Conservation (phyloP, 2,797 vertebrate genomes). For the Platalea minor region DNA sequence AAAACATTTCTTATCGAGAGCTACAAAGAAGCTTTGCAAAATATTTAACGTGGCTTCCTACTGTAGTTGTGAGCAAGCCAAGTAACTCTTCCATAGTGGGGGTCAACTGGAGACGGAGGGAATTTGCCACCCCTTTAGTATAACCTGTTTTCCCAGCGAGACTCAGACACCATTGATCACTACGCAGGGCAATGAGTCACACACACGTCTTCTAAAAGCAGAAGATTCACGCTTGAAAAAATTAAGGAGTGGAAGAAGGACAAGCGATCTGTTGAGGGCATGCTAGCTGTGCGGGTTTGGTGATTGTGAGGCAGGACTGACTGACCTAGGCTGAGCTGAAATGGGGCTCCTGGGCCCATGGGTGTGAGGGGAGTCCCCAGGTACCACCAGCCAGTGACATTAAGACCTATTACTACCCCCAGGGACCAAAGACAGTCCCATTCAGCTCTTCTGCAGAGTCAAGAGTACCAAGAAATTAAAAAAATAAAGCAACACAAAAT, state of each 20-base stretch:
- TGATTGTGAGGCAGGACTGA: no score
- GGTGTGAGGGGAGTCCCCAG: no score
- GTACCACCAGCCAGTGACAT: background rate
- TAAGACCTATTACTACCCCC: background rate
- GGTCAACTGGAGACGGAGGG: background rate
- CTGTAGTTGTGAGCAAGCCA: background rate
- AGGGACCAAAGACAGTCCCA: background rate
- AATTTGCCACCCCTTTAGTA: background rate
- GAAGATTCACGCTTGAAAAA: background rate
- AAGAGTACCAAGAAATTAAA: background rate
- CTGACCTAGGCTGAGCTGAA: background rate
- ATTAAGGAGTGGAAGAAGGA: background rate
- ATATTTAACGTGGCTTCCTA: background rate
- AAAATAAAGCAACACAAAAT: background rate
- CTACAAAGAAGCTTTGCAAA: background rate
- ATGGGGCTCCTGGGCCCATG: background rate
- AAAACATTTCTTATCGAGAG: background rate
- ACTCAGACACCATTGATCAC: background rate
- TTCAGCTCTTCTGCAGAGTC: background rate
- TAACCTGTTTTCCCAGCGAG: background rate
- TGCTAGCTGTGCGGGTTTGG: background rate
- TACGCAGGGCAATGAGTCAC: background rate
- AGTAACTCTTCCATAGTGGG: background rate
- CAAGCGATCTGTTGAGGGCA: background rate
- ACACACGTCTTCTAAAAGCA: background rate